Conservation (phyloP, 2,888 invertebrate species). For the Apantesis nais region DNA sequence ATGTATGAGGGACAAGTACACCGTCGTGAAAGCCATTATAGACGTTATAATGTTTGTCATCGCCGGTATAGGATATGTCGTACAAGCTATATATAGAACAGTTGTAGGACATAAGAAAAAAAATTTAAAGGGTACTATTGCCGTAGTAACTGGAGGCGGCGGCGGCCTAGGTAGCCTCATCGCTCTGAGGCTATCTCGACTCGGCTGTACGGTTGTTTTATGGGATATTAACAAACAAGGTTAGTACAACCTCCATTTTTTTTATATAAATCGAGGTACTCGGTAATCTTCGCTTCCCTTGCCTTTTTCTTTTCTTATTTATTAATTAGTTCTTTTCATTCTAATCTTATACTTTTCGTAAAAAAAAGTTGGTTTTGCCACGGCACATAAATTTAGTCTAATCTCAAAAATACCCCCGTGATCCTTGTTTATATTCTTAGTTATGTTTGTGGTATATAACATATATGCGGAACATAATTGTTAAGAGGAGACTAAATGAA, state of each 20-base stretch:
- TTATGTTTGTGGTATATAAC: too few relatives aligned
- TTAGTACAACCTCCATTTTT: slow-evolving; percentile 67
- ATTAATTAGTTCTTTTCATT: too few relatives aligned
- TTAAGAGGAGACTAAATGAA: too few relatives aligned
- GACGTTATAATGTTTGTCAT: slow-evolving; percentile 86
- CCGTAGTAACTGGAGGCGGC: slow-evolving; percentile 95
- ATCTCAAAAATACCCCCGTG: too few relatives aligned
- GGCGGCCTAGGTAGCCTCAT: slow-evolving; percentile 93
- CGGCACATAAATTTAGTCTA: too few relatives aligned
- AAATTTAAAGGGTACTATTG: slow-evolving; percentile 90
- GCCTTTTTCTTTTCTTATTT: too few relatives aligned
- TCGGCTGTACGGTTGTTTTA: slow-evolving; percentile 92
- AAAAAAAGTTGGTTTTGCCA: too few relatives aligned
- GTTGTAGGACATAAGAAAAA: slow-evolving; percentile 88
- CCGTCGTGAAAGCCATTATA: slow-evolving; percentile 82
- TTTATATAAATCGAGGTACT: background rate
- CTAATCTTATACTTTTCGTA: too few relatives aligned
- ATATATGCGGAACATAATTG: too few relatives aligned
- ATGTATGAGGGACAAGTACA: slow-evolving; percentile 79
- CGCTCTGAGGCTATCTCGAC: slow-evolving; percentile 90
- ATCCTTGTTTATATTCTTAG: too few relatives aligned
- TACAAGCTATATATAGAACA: slow-evolving; percentile 86
- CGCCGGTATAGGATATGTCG: slow-evolving; percentile 75
- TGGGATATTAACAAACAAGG: slow-evolving; percentile 96
- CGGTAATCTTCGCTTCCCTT: background rate